phyloP scores from a whole-genome alignment of 2,888 invertebrate genomes.

The Tenthredo notha region DNA sequence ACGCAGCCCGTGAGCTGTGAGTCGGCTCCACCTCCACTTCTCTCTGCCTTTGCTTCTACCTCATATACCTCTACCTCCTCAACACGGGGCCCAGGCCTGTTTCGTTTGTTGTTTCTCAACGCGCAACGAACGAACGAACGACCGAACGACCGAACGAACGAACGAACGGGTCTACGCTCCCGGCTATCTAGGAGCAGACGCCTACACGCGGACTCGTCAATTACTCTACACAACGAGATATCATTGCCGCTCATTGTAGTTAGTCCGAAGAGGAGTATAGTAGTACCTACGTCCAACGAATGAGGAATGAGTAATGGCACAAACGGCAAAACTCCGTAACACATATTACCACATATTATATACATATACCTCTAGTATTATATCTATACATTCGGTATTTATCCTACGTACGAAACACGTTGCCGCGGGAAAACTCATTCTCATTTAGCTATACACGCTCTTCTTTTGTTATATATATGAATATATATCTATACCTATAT shows the following conservation, averaged over 20 bases:
- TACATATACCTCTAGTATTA: background rate
- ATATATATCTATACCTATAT: background rate
- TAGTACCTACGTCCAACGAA: background rate
- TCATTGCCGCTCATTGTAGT: constrained; percentile 61
- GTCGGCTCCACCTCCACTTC: constrained; percentile 43
- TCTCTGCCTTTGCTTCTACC: background rate
- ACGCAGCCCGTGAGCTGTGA: constrained; percentile 63
- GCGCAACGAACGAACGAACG: constrained; percentile 15
- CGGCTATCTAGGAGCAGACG: constrained; percentile 72
- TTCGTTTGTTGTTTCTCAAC: constrained; percentile 63
- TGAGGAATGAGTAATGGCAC: constrained; percentile 15
- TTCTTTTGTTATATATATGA: background rate
- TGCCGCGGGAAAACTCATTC: background rate
- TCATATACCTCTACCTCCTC: constrained; percentile 42
- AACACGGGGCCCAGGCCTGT: background rate
- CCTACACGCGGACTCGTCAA: constrained; percentile 76
- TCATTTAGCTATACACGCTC: background rate
- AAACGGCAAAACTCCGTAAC: constrained; percentile 8
- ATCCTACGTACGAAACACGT: background rate
- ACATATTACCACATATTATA: constrained; percentile 1
- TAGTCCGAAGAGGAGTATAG: constrained; percentile 1
- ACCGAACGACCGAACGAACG: background rate
- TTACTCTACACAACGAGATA: constrained; percentile 77
- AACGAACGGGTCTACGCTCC: constrained; percentile 62
- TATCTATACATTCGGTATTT: background rate